These are phyloP conservation scores for Meteorus colon DNA, from an alignment of 2,888 invertebrate genomes.

Conservation along the genomic window DNA sequence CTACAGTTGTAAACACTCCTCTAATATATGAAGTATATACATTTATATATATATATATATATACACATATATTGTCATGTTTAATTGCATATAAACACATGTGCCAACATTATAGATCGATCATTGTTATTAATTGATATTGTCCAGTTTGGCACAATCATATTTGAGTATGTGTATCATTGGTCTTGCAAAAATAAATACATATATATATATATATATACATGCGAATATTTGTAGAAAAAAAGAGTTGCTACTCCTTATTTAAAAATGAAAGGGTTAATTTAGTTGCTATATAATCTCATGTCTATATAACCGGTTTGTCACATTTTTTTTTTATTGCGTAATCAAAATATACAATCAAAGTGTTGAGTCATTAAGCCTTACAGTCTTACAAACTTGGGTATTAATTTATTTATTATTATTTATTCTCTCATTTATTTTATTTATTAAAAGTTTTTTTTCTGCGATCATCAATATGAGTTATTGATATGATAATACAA, in stretches of 20 bases:
- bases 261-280: conserved; percentile 4
- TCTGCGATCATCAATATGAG: background rate
- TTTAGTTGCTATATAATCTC: conserved; percentile 1
- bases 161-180: background rate
- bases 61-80: background rate
- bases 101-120: conserved; percentile 28
- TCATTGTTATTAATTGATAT: conserved; percentile 25
- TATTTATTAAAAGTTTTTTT: background rate
- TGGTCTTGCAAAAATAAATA: background rate
- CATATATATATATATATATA: background rate
- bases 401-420: background rate
- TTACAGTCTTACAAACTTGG: conserved; percentile 2
- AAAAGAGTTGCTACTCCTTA: background rate
- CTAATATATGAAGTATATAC: background rate
- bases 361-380: background rate
- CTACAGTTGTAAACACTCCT: conserved; percentile 19
- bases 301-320: conserved; percentile 2
- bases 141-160: background rate
- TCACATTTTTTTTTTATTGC: conserved; percentile 4
- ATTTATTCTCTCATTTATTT: background rate
- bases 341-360: conserved; percentile 5
- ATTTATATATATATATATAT: background rate
- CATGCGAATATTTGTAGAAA: background rate
- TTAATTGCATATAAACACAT: background rate
- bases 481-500: conserved; percentile 4